These are phyloP conservation scores for Pseudococcus jackbeardsleyi DNA, from an alignment of 2,888 invertebrate species.

Conservation along the genomic window DNA sequence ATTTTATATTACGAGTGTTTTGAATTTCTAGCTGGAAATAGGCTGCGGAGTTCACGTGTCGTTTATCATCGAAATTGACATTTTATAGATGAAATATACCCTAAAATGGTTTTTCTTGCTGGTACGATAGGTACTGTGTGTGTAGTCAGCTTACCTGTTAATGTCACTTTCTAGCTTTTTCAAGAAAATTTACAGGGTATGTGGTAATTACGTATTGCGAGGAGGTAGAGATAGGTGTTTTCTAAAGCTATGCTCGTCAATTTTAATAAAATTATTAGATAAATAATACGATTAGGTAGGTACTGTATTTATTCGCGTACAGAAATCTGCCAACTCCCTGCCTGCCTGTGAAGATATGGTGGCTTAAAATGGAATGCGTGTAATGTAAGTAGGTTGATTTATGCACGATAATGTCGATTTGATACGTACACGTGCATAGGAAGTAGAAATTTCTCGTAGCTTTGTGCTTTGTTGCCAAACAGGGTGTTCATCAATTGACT, in stretches of 20 bases:
- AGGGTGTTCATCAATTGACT: too few relatives aligned
- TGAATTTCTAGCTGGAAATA: constrained; percentile 44
- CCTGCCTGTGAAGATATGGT: too few relatives aligned
- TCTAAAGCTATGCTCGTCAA: background rate
- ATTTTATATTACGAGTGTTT: constrained; percentile 42
- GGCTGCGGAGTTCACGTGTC: constrained; percentile 46
- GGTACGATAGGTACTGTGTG: background rate
- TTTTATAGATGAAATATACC: constrained; percentile 51
- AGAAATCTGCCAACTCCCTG: too few relatives aligned
- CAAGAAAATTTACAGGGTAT: background rate
- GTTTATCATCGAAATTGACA: constrained; percentile 52
- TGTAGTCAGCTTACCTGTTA: background rate
- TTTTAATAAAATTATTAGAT: background rate
- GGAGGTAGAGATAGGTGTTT: background rate
- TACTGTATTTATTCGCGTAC: too few relatives aligned
- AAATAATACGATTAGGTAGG: too few relatives aligned
- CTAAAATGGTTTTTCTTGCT: constrained; percentile 36
- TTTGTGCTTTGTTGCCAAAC: too few relatives aligned
- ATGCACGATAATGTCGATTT: too few relatives aligned
- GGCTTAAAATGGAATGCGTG: too few relatives aligned
- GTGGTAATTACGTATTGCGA: background rate
- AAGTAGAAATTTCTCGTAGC: too few relatives aligned
- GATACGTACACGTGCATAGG: too few relatives aligned
- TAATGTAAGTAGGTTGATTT: too few relatives aligned
- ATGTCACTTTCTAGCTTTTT: constrained; percentile 23